Evolutionary conservation across 2,797 vertebrate genomes (phyloP), one percentile per base, ranked within the genome.

Genomic region (Zenarchopterus dispar): DNA sequence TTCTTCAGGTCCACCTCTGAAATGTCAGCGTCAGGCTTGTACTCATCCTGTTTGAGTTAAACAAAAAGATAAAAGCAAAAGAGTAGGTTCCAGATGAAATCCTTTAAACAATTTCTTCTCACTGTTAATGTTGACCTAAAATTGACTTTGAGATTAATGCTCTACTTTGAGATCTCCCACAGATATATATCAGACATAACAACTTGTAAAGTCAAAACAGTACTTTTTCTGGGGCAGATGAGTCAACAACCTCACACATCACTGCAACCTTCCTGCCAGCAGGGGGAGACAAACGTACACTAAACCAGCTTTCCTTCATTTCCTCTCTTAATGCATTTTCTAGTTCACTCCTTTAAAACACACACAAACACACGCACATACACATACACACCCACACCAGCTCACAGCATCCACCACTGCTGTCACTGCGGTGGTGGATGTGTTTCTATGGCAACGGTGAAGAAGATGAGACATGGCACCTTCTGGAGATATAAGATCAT

Each of bases 401-500:
- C 71, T 53, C 73, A 48, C 75, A 75, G 72, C 72, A 81, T 73
- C 75, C 72, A 74, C 59, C 66, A 70, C 78, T 39, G 69, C 80
- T 62, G 59, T 74, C 49, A 81, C 72, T 51, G 75, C 68, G 55
- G 76, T 62, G 75, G 80, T 77, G 67, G 77, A 80, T 78, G 56
- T 82, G 91, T 90, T 91, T 75, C 89, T 77, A 87, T 91, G 77
- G 91, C 61, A 92, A 92, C 86, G 1, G 60, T 66, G 72, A 64
- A 73, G 74, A 79, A 56, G 65, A 78, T 9, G 58, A 73, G 73
- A 79, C 84, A 70, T 31, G 24, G 84, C 94, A 98, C 97, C 96
- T 99, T 99, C 85, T 99, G 97, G 74, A 99, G 94, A 90, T 98
- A 99, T 62, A 99, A 85, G 88, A 99, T 93, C 81, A 97, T 99